Base-by-base conservation (phyloP, 1,140 invertebrate genomes). In the Radopholus similis region DNA sequence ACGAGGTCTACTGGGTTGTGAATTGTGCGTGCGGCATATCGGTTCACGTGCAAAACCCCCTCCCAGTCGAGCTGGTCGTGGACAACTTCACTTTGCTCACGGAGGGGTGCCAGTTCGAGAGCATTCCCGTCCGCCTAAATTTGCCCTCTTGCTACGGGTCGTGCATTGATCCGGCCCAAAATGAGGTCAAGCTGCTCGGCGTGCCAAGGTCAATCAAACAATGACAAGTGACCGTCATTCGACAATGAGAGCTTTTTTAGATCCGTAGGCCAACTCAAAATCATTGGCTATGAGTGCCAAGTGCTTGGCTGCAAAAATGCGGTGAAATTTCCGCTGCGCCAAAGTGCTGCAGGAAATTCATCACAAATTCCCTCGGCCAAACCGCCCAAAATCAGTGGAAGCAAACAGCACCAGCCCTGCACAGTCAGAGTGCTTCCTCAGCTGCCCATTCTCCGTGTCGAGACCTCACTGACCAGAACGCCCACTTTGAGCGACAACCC, bases 291-390 rank as follows among this genome's bases (percentile, higher is more conserved):
- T 54, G 66, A 60, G 15, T 81, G 80, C 54, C 71, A 77, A 53
- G 75, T 81, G 4, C 65, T 81, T 2, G 80, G 73, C 44, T 71
- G 81, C 5, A 58, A 75, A 32, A 82, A 81, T 62, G 67, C 79
- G 9, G 82, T 80, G 56, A 47, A 58, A 30, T 59, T 75, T 28
- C n/a, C 42, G 8, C 4, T n/a, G 15, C 13, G 15, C 15, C 15
- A 58, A 18, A 58, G 3, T 5, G 26, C 13, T 23, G 58, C 34
- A 30, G 26, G 15, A 8, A 15, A 21, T 8, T 35, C 26, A 58
- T 37, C 54, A 6, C 28, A 15, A 5, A 13, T 21, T 65, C 32
- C 18, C 26, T 65, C 55, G n/a, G n/a, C n/a, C n/a, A n/a, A n/a
- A n/a, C 13, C 55, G 64, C 9, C 15, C 9, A 15, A 28, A 23